phyloP scores from a whole-genome alignment of 2,797 vertebrate species.

The Carapus acus region DNA sequence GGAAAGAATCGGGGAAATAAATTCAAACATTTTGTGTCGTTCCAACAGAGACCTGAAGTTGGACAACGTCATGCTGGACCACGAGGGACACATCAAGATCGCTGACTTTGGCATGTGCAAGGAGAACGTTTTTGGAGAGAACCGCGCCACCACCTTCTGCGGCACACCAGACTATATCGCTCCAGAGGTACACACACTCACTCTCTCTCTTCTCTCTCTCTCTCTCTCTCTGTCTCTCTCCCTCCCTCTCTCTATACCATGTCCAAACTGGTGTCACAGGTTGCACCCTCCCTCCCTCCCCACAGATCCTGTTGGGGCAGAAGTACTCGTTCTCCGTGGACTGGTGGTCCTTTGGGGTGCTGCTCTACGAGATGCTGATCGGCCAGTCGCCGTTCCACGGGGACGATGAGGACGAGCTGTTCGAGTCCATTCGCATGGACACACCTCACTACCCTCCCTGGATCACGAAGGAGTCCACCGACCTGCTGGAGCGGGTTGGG shows the following conservation, averaged over 20 bases:
- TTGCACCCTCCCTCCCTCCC: no score
- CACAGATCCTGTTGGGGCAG: slow-evolving; percentile 91
- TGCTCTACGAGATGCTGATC: slow-evolving; percentile 97
- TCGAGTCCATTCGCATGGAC: slow-evolving; percentile 94
- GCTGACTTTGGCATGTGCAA: slow-evolving; percentile 99
- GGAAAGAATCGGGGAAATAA: no score
- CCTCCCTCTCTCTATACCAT: no score
- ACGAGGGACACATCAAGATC: slow-evolving; percentile 83
- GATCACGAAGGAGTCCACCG: slow-evolving; percentile 92
- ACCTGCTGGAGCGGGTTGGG: slow-evolving; percentile 87
- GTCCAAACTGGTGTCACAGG: no score
- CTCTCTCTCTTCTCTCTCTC: no score
- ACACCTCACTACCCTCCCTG: slow-evolving; percentile 93
- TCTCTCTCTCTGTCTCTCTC: no score
- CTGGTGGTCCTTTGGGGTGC: slow-evolving; percentile 98
- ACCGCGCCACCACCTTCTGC: slow-evolving; percentile 91
- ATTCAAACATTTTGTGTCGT: background rate
- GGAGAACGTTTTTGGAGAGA: slow-evolving; percentile 86
- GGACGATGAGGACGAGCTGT: slow-evolving; percentile 95
- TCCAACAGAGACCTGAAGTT: slow-evolving; percentile 73
- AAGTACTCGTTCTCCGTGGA: slow-evolving; percentile 96
- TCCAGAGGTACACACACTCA: slow-evolving; percentile 80
- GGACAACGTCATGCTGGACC: slow-evolving; percentile 78
- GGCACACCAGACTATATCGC: slow-evolving; percentile 98
- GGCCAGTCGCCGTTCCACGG: slow-evolving; percentile 98